Base-by-base conservation (phyloP, 2,888 invertebrate genomes). In the Catocala nupta region DNA sequence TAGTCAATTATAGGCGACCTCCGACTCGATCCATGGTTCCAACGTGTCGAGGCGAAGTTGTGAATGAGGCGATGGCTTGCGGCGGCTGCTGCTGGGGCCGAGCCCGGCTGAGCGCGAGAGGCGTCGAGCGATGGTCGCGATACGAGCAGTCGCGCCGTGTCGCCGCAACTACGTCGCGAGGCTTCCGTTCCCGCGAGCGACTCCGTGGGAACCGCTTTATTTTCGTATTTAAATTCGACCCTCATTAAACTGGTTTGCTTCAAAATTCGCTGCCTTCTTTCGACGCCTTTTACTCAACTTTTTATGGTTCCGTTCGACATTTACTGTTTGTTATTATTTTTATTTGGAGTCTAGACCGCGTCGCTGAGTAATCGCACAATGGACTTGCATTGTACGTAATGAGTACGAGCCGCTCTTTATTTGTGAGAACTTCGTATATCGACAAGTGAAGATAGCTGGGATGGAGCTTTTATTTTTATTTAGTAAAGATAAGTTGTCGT, bases 231-330 rank as follows among this genome's bases (percentile, higher is more conserved):
- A 92, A 93, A 94, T 94, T 89, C 92, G 94, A 93, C 93, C 94
- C 94, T 92, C 94, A 94, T 93, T 93, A 94, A 94, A 94, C 94
- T 86, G 93, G 94, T 94, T 94, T 90, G 85, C 87, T 87, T 93
- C 90, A 93, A 94, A 92, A 94, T 93, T 93, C 89, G 93, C 93
- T 93, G 94, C 93, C 93, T 93, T 89, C 92, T 93, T 93, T 93
- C 93, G 93, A 90, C 93, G 93, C 93, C 93, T 94, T 93, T 93
- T 93, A 92, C 94, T 93, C 92, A 89, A 91, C 91, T 92, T 93
- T 93, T 93, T 93, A 91, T 93, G 88, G 92, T 91, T 93, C 93
- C 92, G 92, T 92, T 93, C 92, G 90, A 93, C 91, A 91, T 93
- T 92, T 90, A 90, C 90, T 90, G 91, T 89, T 88, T 87, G 88